These are phyloP conservation scores for Ochlodes sylvanus DNA, from an alignment of 2,888 invertebrate genomes.

Conservation along the genomic window DNA sequence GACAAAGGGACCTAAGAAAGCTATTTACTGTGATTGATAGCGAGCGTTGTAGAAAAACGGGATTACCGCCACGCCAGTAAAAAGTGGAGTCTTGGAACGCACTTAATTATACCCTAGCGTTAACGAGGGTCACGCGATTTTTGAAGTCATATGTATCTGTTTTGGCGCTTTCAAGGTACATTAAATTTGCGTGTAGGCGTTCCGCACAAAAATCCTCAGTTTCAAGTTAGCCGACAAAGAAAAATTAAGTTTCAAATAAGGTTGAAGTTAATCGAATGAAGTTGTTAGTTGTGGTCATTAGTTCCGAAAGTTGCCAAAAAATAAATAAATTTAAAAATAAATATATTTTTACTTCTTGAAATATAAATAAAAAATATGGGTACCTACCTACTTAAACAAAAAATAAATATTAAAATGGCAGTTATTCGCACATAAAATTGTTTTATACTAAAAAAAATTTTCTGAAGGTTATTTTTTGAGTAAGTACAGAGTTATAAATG, in stretches of 20 bases:
- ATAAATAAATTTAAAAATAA: no score
- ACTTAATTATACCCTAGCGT: background rate
- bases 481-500: no score
- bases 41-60: background rate
- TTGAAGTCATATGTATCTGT: background rate
- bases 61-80: background rate
- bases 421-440: no score
- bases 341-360: no score
- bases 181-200: background rate
- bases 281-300: no score
- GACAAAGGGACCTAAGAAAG: constrained; percentile 12
- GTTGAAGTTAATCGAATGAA: constrained; percentile 1
- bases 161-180: background rate
- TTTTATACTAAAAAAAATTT: no score
- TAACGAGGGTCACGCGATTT: background rate
- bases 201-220: background rate
- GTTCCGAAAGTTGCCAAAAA: no score
- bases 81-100: background rate
- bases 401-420: no score
- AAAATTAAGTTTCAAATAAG: background rate
- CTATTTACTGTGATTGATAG: constrained; percentile 9
- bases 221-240: background rate
- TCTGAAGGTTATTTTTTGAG: no score
- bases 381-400: no score
- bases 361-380: no score